Conservation (phyloP, 2,113 vertebrate species). For the Calypte anna region DNA sequence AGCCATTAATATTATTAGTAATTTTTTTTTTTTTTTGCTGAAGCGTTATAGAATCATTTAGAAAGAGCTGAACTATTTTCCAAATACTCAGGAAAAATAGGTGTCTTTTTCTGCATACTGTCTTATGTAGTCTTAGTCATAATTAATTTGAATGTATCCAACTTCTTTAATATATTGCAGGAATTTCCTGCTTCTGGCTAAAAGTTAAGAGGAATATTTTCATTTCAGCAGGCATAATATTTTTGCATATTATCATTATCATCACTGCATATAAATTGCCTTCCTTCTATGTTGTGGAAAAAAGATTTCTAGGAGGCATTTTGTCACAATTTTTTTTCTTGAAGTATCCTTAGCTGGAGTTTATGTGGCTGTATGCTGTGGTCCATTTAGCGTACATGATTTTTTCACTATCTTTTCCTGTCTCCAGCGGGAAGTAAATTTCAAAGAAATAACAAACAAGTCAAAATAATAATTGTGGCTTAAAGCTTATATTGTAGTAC, state of each 20-base stretch:
- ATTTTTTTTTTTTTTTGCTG: neutral
- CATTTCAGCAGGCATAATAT: neutral
- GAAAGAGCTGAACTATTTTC: neutral
- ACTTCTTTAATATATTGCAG: neutral
- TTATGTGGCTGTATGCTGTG: neutral
- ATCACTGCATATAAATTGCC: neutral
- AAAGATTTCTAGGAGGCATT: neutral
- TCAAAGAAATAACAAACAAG: neutral
- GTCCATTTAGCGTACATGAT: neutral
- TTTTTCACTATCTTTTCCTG: neutral
- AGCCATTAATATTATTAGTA: neutral
- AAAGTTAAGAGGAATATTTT: neutral
- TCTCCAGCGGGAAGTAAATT: neutral
- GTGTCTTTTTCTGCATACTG: neutral
- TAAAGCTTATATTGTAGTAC: neutral
- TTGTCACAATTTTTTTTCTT: neutral
- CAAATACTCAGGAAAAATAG: neutral
- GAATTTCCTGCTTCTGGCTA: neutral
- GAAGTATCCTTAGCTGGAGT: neutral
- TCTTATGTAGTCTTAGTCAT: neutral
- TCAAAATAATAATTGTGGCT: neutral
- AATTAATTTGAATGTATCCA: neutral
- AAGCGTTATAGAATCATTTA: neutral
- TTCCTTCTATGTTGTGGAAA: neutral
- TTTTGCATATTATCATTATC: conserved; percentile 16